Conservation (phyloP, 2,113 vertebrate genomes). For the Hippocampus barbouri region DNA sequence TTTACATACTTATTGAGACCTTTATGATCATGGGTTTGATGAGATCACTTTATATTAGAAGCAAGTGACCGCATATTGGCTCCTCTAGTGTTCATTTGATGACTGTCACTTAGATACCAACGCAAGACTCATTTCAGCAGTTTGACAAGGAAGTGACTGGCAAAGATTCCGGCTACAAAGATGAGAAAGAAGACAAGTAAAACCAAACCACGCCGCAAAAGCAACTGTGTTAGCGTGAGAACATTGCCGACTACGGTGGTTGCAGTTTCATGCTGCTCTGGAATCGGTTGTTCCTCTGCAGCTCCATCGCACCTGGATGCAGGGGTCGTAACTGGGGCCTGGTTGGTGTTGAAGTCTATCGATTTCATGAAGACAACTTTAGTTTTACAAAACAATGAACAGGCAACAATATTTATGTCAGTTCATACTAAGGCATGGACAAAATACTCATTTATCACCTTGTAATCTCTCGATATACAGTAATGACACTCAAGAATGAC, state of each 20-base stretch:
- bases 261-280: conserved; percentile 8
- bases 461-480: not conserved
- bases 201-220: conserved; percentile 59
- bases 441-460: not conserved
- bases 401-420: not conserved
- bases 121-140: conserved; percentile 40
- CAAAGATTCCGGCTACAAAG: conserved; percentile 49
- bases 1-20: not conserved
- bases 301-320: conserved; percentile 3
- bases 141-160: conserved; percentile 30
- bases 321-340: not conserved
- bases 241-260: conserved; percentile 44
- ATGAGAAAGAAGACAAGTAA: conserved; percentile 60
- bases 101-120: not conserved
- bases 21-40: not conserved
- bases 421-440: not conserved
- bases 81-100: not conserved
- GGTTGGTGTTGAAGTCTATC: conserved; percentile 20
- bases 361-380: conserved; percentile 6
- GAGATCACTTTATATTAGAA: not conserved
- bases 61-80: not conserved
- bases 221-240: conserved; percentile 63
- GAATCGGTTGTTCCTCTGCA: conserved; percentile 24
- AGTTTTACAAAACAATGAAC: not conserved
- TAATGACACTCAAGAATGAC: not conserved